These are phyloP conservation scores for Acrobasis repandana DNA, from an alignment of 2,888 invertebrate genomes.

Conservation along the genomic window DNA sequence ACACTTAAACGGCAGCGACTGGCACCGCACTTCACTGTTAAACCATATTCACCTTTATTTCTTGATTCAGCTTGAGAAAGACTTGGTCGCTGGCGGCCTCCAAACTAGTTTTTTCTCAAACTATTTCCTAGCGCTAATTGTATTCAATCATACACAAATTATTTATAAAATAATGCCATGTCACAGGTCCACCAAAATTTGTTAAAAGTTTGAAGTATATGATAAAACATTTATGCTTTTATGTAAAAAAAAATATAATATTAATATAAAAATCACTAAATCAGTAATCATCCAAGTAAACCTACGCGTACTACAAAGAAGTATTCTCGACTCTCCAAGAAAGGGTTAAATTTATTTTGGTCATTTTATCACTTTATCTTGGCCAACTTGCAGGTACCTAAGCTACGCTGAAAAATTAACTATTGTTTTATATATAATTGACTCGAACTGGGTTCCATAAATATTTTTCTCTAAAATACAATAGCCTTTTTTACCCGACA, in stretches of 20 bases:
- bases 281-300: constrained; percentile 37
- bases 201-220: too few species aligned
- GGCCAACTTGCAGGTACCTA: constrained; percentile 37
- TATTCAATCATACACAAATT: too few species aligned
- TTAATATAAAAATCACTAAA: constrained; percentile 47
- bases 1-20: too few species aligned
- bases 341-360: constrained; percentile 35
- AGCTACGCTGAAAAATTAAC: constrained; percentile 46
- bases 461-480: constrained; percentile 16
- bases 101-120: too few species aligned
- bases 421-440: too few species aligned
- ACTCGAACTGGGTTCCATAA: constrained; percentile 31
- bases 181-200: neutral
- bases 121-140: too few species aligned
- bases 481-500: constrained; percentile 3
- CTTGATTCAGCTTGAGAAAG: too few species aligned
- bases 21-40: too few species aligned
- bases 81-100: too few species aligned
- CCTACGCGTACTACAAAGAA: constrained; percentile 31
- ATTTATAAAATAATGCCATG: too few species aligned
- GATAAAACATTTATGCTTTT: constrained; percentile 20
- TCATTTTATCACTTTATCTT: constrained; percentile 43
- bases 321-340: constrained; percentile 23
- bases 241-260: constrained; percentile 40
- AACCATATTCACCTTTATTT: too few species aligned